Conservation (phyloP, 2,888 invertebrate genomes). For the Eretmocerus hayati region DNA sequence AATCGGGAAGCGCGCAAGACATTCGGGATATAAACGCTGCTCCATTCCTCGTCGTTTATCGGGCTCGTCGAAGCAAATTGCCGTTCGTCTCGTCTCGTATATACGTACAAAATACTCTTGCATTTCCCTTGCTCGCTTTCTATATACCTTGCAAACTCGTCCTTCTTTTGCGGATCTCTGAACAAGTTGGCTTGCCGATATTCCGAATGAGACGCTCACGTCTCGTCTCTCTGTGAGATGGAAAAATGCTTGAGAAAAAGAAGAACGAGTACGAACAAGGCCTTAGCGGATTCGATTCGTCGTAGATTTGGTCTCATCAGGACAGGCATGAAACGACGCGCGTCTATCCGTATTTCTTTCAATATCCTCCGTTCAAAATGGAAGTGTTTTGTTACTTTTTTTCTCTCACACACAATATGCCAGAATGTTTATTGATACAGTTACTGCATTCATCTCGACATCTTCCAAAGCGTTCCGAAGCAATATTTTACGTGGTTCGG, state of each 20-base stretch:
- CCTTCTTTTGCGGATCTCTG: no score
- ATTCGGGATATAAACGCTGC: slow-evolving; percentile 9
- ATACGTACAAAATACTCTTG: background rate
- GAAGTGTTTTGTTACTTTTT: no score
- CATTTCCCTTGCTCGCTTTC: background rate
- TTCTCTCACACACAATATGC: no score
- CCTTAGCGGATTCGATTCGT: slow-evolving; percentile 11
- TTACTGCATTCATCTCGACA: background rate
- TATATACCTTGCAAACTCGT: background rate
- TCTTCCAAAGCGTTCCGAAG: background rate
- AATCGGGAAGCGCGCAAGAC: slow-evolving; percentile 1
- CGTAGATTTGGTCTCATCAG: slow-evolving; percentile 9
- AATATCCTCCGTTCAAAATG: background rate
- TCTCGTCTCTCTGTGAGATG: background rate
- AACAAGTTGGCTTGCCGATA: slow-evolving; percentile 3
- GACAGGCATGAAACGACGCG: slow-evolving; percentile 3
- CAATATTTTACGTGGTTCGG: slow-evolving; percentile 13
- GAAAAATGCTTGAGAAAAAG: background rate
- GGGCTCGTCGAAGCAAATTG: slow-evolving; percentile 22
- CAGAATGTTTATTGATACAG: no score
- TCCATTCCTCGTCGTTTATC: slow-evolving; percentile 16
- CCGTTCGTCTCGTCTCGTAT: slow-evolving; percentile 16
- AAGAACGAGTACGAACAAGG: slow-evolving; percentile 3
- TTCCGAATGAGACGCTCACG: background rate
- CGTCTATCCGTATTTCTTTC: background rate